Evolutionary conservation across 1,140 invertebrate genomes (phyloP).

Genomic region (Amphibalanus amphitrite): DNA sequence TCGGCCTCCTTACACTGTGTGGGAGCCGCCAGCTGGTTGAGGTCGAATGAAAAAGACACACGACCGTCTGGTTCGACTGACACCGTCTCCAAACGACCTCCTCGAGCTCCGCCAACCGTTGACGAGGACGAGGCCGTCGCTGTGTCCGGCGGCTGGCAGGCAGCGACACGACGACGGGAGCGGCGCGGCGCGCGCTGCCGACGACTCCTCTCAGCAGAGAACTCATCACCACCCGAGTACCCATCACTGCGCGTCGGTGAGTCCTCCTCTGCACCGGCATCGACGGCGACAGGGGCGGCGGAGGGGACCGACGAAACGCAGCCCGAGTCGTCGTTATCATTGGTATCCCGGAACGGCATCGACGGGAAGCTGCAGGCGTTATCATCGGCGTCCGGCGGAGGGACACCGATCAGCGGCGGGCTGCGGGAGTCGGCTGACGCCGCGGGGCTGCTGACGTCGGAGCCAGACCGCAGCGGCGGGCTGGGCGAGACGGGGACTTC

Average conservation of each 20-base stretch:
- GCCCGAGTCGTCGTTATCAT: neutral
- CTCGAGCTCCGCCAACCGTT: neutral
- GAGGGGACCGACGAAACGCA: no score
- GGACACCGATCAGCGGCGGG: no score
- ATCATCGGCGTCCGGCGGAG: neutral
- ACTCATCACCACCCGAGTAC: neutral
- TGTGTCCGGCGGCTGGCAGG: neutral
- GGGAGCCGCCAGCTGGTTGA: no score
- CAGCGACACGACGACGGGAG: no score
- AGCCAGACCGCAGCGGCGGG: no score
- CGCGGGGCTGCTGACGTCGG: neutral
- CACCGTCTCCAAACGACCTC: no score
- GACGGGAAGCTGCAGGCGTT: neutral
- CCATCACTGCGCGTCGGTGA: neutral
- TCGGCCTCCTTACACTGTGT: neutral
- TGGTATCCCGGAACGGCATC: neutral
- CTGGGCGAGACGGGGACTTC: neutral
- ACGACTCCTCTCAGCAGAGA: neutral
- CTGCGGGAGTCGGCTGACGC: neutral
- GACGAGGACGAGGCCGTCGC: neutral
- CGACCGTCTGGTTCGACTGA: no score
- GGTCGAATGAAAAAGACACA: no score
- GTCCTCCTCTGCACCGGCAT: neutral
- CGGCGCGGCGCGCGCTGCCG: no score
- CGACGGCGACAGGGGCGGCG: no score